Evolutionary conservation across 2,888 invertebrate genomes (phyloP).

Genomic region (Torymus aiolomorphi): DNA sequence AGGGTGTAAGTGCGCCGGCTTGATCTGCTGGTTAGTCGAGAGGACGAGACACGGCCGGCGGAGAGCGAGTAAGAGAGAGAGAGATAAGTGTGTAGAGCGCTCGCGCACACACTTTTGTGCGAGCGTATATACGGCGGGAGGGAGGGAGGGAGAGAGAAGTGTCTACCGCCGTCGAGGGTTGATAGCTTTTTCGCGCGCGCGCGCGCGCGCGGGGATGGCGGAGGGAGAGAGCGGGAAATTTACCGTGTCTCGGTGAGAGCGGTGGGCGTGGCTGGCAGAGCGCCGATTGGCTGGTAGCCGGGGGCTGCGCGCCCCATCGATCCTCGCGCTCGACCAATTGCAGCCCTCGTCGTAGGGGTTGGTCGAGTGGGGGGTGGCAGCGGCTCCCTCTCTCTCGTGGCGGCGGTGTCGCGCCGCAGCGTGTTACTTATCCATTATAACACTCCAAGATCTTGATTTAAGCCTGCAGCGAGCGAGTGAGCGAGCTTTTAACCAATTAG

Average conservation of each 20-base stretch:
- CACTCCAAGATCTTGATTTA: constrained; percentile 76
- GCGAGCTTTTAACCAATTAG: constrained; percentile 76
- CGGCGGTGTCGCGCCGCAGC: constrained; percentile 66
- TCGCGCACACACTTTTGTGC: neutral
- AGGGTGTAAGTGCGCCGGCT: constrained; percentile 29
- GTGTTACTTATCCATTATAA: constrained; percentile 76
- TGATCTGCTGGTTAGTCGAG: constrained; percentile 40
- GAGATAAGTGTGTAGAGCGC: constrained; percentile 11
- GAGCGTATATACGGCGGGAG: neutral
- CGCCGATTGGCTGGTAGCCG: too few relatives aligned
- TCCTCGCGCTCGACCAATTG: too few relatives aligned
- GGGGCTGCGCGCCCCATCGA: too few relatives aligned
- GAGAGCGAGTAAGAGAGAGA: neutral
- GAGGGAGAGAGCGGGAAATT: neutral
- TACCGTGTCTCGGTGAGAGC: constrained; percentile 7
- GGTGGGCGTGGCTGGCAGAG: constrained; percentile 61
- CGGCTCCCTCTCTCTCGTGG: too few relatives aligned
- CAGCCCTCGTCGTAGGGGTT: too few relatives aligned
- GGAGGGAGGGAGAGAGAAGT: neutral
- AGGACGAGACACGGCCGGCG: constrained; percentile 2
- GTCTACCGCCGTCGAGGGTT: neutral
- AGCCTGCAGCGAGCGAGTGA: constrained; percentile 70
- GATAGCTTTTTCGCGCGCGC: neutral
- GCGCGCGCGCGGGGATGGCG: neutral
- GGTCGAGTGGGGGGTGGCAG: too few relatives aligned